Evolutionary conservation across 2,113 vertebrate species (phyloP).

Genomic region (Caranx ignobilis): DNA sequence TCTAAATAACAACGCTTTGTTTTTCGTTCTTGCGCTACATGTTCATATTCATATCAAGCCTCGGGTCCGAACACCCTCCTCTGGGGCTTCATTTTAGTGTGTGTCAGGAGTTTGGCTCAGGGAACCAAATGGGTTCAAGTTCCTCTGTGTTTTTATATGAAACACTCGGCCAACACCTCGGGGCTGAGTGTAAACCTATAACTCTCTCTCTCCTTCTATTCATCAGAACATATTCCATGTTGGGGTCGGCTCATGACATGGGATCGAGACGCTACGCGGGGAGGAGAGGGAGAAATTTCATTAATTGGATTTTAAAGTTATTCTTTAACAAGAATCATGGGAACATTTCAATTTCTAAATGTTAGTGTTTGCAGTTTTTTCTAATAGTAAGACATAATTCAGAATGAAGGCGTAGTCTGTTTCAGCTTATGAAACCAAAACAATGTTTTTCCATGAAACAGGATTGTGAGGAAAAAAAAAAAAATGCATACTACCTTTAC

Average conservation of each 20-base stretch:
- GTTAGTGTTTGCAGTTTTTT: slow-evolving; percentile 21
- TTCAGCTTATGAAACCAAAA: slow-evolving; percentile 56
- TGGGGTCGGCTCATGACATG: slow-evolving; percentile 78
- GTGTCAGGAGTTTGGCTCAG: slow-evolving; percentile 83
- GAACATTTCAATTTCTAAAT: slow-evolving; percentile 29
- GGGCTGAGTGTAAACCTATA: slow-evolving; percentile 76
- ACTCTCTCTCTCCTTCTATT: slow-evolving; percentile 36
- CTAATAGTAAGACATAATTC: slow-evolving; percentile 28
- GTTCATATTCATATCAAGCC: slow-evolving; percentile 64
- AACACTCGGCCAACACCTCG: slow-evolving; percentile 84
- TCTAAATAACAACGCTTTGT: neutral
- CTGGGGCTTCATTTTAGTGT: slow-evolving; percentile 74
- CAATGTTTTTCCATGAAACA: slow-evolving; percentile 21
- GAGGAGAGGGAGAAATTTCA: slow-evolving; percentile 57
- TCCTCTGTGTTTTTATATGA: slow-evolving; percentile 83
- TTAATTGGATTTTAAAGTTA: slow-evolving; percentile 69
- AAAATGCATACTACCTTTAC: neutral
- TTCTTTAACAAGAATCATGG: slow-evolving; percentile 56
- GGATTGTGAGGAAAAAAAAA: slow-evolving; percentile 1
- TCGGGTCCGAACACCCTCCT: slow-evolving; percentile 71
- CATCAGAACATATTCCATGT: slow-evolving; percentile 68
- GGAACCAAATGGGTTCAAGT: slow-evolving; percentile 73
- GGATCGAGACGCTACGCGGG: slow-evolving; percentile 55
- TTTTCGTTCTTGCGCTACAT: slow-evolving; percentile 55
- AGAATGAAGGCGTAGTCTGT: slow-evolving; percentile 46